A percentile compares a stretch with the other conserved stretches of the same genome.
These are phyloP conservation scores for Podarcis lilfordi DNA, from an alignment of 2,797 vertebrate species.

Conservation along the genomic window DNA sequence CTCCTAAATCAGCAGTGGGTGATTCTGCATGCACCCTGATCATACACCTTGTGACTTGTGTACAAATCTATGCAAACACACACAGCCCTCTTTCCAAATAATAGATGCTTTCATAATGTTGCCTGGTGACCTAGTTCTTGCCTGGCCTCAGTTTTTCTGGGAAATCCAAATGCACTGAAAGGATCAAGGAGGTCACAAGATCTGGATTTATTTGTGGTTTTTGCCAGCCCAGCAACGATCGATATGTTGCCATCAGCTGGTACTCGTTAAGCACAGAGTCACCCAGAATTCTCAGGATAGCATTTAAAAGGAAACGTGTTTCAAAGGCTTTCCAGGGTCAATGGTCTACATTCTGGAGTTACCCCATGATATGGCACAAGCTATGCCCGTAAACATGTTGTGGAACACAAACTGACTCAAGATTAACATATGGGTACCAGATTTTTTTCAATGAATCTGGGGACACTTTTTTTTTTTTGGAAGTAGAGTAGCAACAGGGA, in stretches of 20 bases:
- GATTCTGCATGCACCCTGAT: neutral
- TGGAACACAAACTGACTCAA: neutral
- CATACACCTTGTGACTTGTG: neutral
- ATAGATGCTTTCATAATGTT: slow-evolving; percentile 52
- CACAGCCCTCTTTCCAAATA: slow-evolving; percentile 42
- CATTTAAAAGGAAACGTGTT: slow-evolving; percentile 6
- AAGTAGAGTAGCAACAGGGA: too few species aligned
- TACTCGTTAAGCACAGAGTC: slow-evolving; percentile 9
- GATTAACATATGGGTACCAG: neutral
- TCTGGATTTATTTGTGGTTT: slow-evolving; percentile 11
- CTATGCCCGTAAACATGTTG: neutral
- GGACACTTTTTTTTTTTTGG: too few species aligned
- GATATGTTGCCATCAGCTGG: slow-evolving; percentile 44
- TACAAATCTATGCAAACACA: slow-evolving; percentile 43
- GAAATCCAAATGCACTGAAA: slow-evolving; percentile 41
- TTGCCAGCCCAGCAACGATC: slow-evolving; percentile 45
- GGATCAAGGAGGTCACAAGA: slow-evolving; percentile 52
- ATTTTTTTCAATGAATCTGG: too few species aligned
- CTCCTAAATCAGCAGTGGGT: slow-evolving; percentile 9
- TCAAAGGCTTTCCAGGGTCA: neutral
- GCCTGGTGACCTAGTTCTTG: slow-evolving; percentile 59
- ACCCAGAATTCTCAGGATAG: slow-evolving; percentile 1
- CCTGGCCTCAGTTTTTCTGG: slow-evolving; percentile 49
- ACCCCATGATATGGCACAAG: neutral
- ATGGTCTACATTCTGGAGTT: neutral